Base-by-base conservation (phyloP, 2,113 vertebrate genomes). In the Tachuris rubrigastra region DNA sequence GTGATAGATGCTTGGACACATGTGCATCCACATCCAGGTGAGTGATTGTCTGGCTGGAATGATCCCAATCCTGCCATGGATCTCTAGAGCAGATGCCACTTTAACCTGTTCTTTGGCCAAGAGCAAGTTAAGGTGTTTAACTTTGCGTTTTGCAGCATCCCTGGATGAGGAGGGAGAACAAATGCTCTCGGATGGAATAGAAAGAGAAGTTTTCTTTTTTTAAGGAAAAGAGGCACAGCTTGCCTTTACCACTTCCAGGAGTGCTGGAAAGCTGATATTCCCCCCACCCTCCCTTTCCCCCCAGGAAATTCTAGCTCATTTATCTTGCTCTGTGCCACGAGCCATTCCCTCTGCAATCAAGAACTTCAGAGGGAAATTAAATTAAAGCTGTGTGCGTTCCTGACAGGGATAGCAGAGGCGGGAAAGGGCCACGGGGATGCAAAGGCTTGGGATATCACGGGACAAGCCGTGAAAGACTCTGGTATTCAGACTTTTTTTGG, bases 321-420 rank as follows among this genome's bases (percentile, higher is more conserved):
- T 93, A 73, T 96, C 95, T 95, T 89, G 85, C 63, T 96, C 85
- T 80, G 67, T 87, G 95, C 93, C 82, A 87, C 33, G 19, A 96
- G 58, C 75, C 67, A 79, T 96, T 95, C 89, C 58, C 87, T 94
- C 78, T 2, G 30, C 89, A 87, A 85, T 94, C 87, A 71, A 73
- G 85, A 82, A 77, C 89, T 94, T 95, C 59, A 90, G 75, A 84
- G 76, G 68, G 82, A 74, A 92, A 88, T 90, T 68, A 91, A 93
- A 94, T 96, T 93, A 95, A 77, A 90, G 91, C 82, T 44, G n/a
- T 0, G 3, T 84, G 85, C 9, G 0, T 67, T 85, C 35, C 79
- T 85, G 90, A 60, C 72, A 62, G 47, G 73, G 71, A 11, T 4
- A 18, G 68, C n/a, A 42, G 87, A 82, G 77, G 47, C 4, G 0